Evolutionary conservation across 2,888 invertebrate genomes (phyloP).

Genomic region (Oscheius sp.): DNA sequence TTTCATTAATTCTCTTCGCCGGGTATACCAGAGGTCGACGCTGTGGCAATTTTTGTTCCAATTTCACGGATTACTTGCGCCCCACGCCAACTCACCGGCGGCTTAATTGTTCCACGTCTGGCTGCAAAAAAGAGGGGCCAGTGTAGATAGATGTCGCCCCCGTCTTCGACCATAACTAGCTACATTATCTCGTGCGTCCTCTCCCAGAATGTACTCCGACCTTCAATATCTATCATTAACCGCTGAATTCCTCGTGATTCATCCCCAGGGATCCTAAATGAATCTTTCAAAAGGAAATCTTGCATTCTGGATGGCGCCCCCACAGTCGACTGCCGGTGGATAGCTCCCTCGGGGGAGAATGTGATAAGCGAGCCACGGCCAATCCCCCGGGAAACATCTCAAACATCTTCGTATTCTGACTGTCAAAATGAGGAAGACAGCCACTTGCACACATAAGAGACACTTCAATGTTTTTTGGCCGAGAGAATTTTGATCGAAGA

Average conservation of each 20-base stretch:
- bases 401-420: constrained; percentile 2
- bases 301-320: neutral
- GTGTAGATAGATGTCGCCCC: neutral
- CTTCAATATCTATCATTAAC: neutral
- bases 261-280: neutral
- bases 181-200: too few relatives aligned
- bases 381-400: constrained; percentile 7
- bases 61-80: constrained; percentile 35
- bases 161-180: too few relatives aligned
- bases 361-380: constrained; percentile 12
- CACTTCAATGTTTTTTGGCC: too few relatives aligned
- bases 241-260: neutral
- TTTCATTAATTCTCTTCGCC: too few relatives aligned
- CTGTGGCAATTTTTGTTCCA: constrained; percentile 31
- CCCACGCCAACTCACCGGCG: too few relatives aligned
- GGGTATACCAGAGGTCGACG: too few relatives aligned
- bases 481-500: too few relatives aligned
- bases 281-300: neutral
- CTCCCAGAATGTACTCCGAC: neutral
- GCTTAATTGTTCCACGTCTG: constrained; percentile 22
- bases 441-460: neutral
- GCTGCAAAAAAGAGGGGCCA: neutral
- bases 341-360: constrained; percentile 14
- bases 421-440: constrained; percentile 1
- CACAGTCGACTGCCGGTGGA: neutral